These are phyloP conservation scores for Trachelipus rathkii DNA, from an alignment of 1,140 invertebrate species.

Conservation along the genomic window DNA sequence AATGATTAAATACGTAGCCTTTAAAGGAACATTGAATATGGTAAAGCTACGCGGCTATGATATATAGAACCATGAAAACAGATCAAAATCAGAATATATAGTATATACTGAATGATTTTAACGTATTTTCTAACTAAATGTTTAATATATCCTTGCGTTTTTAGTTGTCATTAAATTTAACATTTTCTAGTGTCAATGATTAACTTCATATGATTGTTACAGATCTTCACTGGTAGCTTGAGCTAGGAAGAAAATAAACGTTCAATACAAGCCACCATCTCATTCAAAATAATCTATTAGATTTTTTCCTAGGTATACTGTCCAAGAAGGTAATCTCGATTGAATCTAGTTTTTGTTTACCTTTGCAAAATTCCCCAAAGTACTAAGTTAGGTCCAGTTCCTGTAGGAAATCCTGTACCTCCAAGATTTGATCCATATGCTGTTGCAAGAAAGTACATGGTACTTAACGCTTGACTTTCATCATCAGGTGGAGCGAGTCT, in stretches of 20 bases:
- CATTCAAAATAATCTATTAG: neutral
- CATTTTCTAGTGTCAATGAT: too few relatives aligned
- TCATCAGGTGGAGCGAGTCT: neutral
- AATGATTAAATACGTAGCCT: too few relatives aligned
- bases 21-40: too few relatives aligned
- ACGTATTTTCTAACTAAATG: too few relatives aligned
- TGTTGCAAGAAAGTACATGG: slow-evolving; percentile 25
- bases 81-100: too few relatives aligned
- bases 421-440: slow-evolving; percentile 52
- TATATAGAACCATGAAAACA: too few relatives aligned
- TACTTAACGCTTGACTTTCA: neutral
- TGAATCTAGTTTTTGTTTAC: neutral
- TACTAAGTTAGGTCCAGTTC: slow-evolving; percentile 50
- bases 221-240: neutral
- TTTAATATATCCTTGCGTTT: too few relatives aligned
- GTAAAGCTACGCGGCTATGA: too few relatives aligned
- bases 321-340: too few relatives aligned
- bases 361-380: slow-evolving; percentile 30
- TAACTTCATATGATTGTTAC: too few relatives aligned
- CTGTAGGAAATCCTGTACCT: slow-evolving; percentile 51
- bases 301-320: neutral
- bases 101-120: too few relatives aligned
- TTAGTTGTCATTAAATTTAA: too few relatives aligned
- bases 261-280: neutral
- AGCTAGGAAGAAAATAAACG: neutral